These are phyloP conservation scores for Oligia strigilis DNA, from an alignment of 2,888 invertebrate species.

Conservation along the genomic window DNA sequence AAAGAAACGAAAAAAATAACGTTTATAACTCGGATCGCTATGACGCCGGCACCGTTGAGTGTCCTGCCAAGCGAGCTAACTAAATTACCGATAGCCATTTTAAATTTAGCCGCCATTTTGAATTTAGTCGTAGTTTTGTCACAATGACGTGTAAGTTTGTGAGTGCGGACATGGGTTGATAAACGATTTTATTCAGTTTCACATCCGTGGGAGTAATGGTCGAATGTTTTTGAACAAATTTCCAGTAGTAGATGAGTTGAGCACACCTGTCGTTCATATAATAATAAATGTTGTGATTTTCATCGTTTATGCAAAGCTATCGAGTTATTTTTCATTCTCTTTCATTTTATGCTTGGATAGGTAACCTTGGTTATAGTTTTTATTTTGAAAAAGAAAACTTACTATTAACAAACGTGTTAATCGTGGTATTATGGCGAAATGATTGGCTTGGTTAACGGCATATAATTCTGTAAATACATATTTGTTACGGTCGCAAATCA, in stretches of 20 bases:
- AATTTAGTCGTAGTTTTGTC: not conserved
- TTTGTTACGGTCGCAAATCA: no score
- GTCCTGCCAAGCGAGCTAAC: constrained; percentile 25
- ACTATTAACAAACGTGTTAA: not conserved
- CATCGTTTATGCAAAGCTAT: rapidly evolving
- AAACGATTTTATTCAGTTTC: constrained; percentile 19
- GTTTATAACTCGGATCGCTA: constrained; percentile 16
- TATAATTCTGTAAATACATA: no score
- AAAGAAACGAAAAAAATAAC: constrained; percentile 27
- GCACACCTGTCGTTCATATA: not conserved
- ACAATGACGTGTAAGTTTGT: constrained; percentile 11
- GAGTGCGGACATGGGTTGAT: not conserved
- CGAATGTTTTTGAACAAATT: constrained; percentile 5
- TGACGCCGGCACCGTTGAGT: constrained; percentile 7
- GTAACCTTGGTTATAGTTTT: not conserved
- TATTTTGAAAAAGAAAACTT: not conserved
- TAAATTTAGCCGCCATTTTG: constrained; percentile 39
- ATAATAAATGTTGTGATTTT: not conserved
- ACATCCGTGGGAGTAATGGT: not conserved
- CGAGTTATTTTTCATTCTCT: not conserved
- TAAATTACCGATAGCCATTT: constrained; percentile 38
- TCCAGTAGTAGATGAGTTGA: not conserved
- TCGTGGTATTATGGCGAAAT: not conserved
- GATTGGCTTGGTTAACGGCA: no score
- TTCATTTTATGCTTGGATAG: not conserved